phyloP scores from a whole-genome alignment of 2,888 invertebrate genomes.

The Leptopilina myrica region DNA sequence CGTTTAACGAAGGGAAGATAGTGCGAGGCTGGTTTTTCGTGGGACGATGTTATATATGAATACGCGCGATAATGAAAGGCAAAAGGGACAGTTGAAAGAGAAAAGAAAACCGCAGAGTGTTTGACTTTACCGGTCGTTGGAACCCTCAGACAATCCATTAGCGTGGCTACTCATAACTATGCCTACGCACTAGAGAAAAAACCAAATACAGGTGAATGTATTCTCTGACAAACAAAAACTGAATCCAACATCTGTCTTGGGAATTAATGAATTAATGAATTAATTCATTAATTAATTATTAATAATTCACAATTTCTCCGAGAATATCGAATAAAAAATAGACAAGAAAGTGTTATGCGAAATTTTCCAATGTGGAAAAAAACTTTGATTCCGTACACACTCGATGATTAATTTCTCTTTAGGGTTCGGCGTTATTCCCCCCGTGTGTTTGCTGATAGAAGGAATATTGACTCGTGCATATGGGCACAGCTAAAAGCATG shows the following conservation, averaged over 20 bases:
- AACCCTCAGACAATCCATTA: slow-evolving; percentile 37
- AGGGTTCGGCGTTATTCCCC: neutral
- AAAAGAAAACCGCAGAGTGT: slow-evolving; percentile 34
- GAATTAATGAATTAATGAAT: no score
- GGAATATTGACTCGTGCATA: slow-evolving; percentile 31
- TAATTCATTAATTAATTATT: no score
- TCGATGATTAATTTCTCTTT: neutral
- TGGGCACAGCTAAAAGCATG: slow-evolving; percentile 49
- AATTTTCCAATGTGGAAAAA: no score
- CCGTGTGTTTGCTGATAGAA: slow-evolving; percentile 20
- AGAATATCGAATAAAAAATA: no score
- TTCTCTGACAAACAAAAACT: neutral
- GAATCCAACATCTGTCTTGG: neutral
- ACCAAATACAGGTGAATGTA: neutral
- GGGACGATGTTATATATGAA: slow-evolving; percentile 22
- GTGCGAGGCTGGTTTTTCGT: slow-evolving; percentile 24
- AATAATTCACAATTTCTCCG: no score
- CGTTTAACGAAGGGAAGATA: slow-evolving; percentile 27
- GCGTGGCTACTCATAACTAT: slow-evolving; percentile 25
- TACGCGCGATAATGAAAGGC: slow-evolving; percentile 34
- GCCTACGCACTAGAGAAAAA: neutral
- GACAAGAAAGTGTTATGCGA: no score
- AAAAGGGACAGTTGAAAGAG: slow-evolving; percentile 27
- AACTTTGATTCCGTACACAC: neutral
- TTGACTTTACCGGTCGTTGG: slow-evolving; percentile 38